Percentiles rank a stretch among this genome's conserved stretches.
Evolutionary conservation across 2,113 vertebrate genomes (phyloP).

Genomic region (Rostratula benghalensis): DNA sequence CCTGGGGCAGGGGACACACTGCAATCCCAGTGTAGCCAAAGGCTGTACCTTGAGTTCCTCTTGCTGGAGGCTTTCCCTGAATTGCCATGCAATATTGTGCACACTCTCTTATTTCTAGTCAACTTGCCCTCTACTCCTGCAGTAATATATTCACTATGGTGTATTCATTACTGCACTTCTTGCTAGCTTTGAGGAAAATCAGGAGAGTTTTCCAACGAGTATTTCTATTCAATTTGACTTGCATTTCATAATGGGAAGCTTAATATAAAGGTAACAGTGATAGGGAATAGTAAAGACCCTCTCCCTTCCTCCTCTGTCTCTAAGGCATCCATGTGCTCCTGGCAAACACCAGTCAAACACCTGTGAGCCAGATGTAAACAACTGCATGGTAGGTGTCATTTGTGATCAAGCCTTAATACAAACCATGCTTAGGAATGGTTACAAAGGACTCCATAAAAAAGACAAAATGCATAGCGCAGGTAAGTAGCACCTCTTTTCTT

Average conservation of each 20-base stretch:
- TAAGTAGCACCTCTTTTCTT: slow-evolving; percentile 20
- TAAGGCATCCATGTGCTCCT: neutral
- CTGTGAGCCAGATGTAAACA: slow-evolving; percentile 49
- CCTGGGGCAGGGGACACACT: neutral
- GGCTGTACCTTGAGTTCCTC: neutral
- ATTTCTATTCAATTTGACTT: neutral
- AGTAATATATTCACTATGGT: neutral
- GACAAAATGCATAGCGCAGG: neutral
- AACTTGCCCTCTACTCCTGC: neutral
- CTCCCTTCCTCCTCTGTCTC: neutral
- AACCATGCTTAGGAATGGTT: neutral
- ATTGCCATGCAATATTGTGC: neutral
- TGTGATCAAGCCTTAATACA: neutral
- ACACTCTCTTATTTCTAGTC: neutral
- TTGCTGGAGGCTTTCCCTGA: neutral
- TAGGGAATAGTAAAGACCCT: neutral
- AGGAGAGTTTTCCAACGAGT: neutral
- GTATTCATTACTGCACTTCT: neutral
- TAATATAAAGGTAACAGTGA: neutral
- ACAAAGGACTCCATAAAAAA: neutral
- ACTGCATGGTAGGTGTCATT: neutral
- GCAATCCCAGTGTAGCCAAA: neutral
- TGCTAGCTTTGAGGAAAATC: neutral
- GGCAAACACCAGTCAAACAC: neutral
- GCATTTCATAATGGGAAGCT: neutral